Base-by-base conservation (phyloP, 2,113 vertebrate species). In the Paedocypris sp. region DNA sequence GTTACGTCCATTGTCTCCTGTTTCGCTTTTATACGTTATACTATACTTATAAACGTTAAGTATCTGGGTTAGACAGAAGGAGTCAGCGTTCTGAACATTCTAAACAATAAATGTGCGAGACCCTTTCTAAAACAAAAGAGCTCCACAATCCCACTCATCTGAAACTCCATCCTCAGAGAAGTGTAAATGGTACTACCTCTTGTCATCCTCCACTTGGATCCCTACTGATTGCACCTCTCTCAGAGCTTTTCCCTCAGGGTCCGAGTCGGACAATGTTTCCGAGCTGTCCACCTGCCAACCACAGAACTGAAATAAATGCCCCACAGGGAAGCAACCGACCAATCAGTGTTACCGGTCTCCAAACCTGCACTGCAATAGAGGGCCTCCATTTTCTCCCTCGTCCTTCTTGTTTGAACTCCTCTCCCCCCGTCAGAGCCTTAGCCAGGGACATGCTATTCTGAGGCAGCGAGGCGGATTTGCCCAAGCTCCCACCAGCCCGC, bases 151-250 rank as follows among this genome's bases (percentile, higher is more conserved):
- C n/a, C n/a, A n/a, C n/a, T n/a, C n/a, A n/a, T n/a, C n/a, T n/a
- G n/a, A n/a, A n/a, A n/a, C n/a, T n/a, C n/a, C n/a, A n/a, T n/a
- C n/a, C n/a, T n/a, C n/a, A 53, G 15, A 47, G 15, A 35, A 35
- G 43, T 50, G 4, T 43, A 35, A 5, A 13, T 39, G 43, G 5
- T 13, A 26, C 3, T 85, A 97, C 95, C 94, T 92, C 80, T 94
- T 97, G 69, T 98, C 91, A 31, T 99, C 95, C 77, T 99, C 95
- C 79, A 99, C 94, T 74, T 99, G 95, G 36, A 99, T 91, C 8
- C 95, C 95, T 0, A 99, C 90, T 54, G 95, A 99, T 75, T 98
- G 95, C 71, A 98, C 93, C 71, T 97, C 92, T 68, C 93, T 89
- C 18, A 93, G 86, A 70, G 85, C 92, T 75, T 93, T 86, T 68